Evolutionary conservation across 2,113 vertebrate genomes (phyloP), one percentile per base, ranked within the genome.

Genomic region (Eulacestoma nigropectus): DNA sequence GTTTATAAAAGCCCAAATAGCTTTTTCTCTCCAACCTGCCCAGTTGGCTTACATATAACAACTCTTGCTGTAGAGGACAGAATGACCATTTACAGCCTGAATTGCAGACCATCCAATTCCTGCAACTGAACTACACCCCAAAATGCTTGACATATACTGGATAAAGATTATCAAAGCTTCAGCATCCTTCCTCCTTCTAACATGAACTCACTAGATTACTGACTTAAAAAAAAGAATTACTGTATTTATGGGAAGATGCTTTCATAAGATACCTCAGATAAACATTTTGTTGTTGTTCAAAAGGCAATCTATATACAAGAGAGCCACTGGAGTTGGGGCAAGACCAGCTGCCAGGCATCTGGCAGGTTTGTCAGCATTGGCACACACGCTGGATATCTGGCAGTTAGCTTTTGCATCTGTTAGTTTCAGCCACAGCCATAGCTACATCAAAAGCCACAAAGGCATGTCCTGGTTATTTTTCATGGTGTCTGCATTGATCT

Each of bases 391-490:
- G 73, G 91, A 77, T 96, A 95, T 94, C 97, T 97, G 97, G 93
- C 97, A 96, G 78, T 84, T 79, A 30, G 93, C 94, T 87, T 95
- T 72, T 90, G 95, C 96, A 97, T 97, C 96, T 97, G 94, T 91
- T 96, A 70, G 93, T 73, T 96, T 97, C 93, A 97, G 89, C 68
- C 90, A 96, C 87, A 97, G 91, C 95, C 94, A 96, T 76, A 87
- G 92, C 86, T 97, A 96, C 96, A 92, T 95, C 90, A 94, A 94
- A 96, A 96, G 95, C 83, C 96, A 96, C 93, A 97, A 94, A 97
- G 79, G 89, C 94, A 94, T 35, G 75, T 94, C 95, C 90, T 96
- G 93, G 96, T 93, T 97, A 95, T 96, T 97, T 91, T 96, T 96
- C 90, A 96, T 93, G 95, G 95, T 97, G 95, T 91, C 95, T 96